Base-by-base conservation (phyloP, 2,797 vertebrate species). In the Myotis findleyi region DNA sequence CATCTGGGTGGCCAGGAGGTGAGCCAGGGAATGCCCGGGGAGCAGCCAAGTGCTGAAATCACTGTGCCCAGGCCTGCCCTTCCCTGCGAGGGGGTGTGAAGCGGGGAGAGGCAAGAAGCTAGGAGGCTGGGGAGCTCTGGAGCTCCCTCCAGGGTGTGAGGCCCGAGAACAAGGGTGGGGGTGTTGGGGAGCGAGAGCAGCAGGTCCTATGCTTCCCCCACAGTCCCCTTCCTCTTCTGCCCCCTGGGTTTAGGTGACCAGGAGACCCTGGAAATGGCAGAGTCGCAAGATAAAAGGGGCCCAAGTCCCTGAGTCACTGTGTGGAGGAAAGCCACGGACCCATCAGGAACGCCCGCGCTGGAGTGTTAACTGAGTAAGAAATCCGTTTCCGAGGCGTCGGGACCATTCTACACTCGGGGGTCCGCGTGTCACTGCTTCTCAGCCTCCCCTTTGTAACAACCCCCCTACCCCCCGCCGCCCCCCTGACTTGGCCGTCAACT, bases 1-100 rank as follows among this genome's bases (percentile, higher is more conserved):
- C 77, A 57, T 80, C 84, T 86, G 88, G 79, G 91, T 91, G 93
- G 69, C 71, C 95, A 91, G 64, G 68, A 96, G 79, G 72, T 57
- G 38, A 82, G 88, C 72, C 85, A 69, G 71, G 33, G 62, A 87
- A 62, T 83, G 84, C 51, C 73, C 5, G 7, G 62, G 53, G 59
- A 64, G 59, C 73, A 66, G 94, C 86, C 77, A 90, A 59, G 55
- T 47, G 84, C 73, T 66, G 53, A 55, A 49, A 20, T 77, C 88
- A 9, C 81, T 62, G 76, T 77, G 87, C 36, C 80, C 41, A 20
- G 72, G 68, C 76, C 94, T 84, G 88, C 71, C 64, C 41, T 82
- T 71, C 59, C 25, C 47, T 30, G 7, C 14, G 5, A 16, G 6
- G 12, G 21, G 23, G 2, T 21, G 36, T 14, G 36, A 3, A 33